These are phyloP conservation scores for Microplitis deprimator DNA, from an alignment of 2,888 invertebrate species.

Conservation along the genomic window DNA sequence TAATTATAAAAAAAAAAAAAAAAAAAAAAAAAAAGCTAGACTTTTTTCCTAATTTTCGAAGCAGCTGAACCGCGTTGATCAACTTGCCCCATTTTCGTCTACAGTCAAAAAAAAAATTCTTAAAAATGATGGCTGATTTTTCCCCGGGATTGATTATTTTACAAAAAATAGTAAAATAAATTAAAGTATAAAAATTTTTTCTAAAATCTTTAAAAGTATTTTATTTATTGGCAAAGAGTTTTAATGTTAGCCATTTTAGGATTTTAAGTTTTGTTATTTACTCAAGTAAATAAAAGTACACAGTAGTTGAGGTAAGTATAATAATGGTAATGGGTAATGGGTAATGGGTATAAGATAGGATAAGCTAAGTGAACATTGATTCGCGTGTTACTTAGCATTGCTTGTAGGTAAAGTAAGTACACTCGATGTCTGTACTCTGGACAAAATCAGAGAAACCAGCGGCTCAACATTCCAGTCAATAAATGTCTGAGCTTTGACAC, in stretches of 20 bases:
- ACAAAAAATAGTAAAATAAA: not conserved
- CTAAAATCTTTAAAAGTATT: conserved; percentile 43
- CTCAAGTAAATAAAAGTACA: not conserved
- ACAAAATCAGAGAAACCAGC: conserved; percentile 54
- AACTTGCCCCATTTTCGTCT: no score
- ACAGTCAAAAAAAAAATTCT: no score
- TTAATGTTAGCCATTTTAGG: conserved; percentile 53
- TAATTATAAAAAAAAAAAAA: no score
- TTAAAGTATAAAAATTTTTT: not conserved
- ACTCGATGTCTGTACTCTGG: conserved; percentile 43
- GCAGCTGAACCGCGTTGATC: no score
- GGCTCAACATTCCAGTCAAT: conserved; percentile 59
- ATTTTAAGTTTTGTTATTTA: conserved; percentile 10
- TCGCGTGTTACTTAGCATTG: not conserved
- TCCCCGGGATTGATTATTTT: no score
- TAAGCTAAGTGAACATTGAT: not conserved
- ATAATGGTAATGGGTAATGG: not conserved
- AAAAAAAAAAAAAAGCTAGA: no score
- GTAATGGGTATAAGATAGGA: not conserved
- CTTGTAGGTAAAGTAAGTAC: not conserved
- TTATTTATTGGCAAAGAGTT: conserved; percentile 61
- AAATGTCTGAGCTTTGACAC: conserved; percentile 63
- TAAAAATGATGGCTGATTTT: no score
- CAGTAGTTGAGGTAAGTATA: conserved; percentile 1
- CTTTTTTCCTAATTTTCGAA: no score